Evolutionary conservation across 37 sponge, comb jelly and placozoan genomes (phyloP), one percentile per base, ranked within the genome.

Genomic region (Oopsacas minuta): DNA sequence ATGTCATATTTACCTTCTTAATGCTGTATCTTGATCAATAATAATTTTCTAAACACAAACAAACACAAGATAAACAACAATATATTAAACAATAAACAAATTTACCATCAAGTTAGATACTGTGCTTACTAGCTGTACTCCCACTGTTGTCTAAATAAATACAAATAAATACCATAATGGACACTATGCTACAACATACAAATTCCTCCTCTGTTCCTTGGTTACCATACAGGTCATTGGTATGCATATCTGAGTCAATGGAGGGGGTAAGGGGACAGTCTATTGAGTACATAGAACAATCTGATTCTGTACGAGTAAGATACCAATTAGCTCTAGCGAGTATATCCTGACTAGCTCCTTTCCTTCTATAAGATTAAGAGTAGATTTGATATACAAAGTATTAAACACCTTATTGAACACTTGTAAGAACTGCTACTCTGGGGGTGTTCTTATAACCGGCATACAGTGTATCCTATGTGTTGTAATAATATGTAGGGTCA

Each of bases 1-100:
- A n/a, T n/a, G n/a, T n/a, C n/a, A n/a, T 20, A 25, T 3, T 61
- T 61, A 61, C 75, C 75, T 61, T 61, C 22, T 61, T 34, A 61
- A n/a, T 61, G 28, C 22, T 32, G 75, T 61, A 12, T 61, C 75
- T 61, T 61, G 75, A 5, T 61, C 75, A 10, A 61, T 10, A 61
- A 61, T 61, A 20, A 61, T 61, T 61, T 34, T 61, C 75, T 61
- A 61, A 61, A 61, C n/a, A n/a, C 30, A 61, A 61, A 61, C 30
- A 61, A 61, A 3, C 7, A 61, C 20, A 10, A 61, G 28, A 20
- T 20, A 61, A 3, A 61, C 75, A 61, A 3, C 75, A 20, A 61
- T 10, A 61, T 61, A 25, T 5, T 12, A 61, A 32, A 61, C 22
- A 61, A 61, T 12, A 25, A 61, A 25, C 22, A 61, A 61, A 20